Evolutionary conservation across 2,888 invertebrate species (phyloP).

Genomic region (Rhingia rostrata): DNA sequence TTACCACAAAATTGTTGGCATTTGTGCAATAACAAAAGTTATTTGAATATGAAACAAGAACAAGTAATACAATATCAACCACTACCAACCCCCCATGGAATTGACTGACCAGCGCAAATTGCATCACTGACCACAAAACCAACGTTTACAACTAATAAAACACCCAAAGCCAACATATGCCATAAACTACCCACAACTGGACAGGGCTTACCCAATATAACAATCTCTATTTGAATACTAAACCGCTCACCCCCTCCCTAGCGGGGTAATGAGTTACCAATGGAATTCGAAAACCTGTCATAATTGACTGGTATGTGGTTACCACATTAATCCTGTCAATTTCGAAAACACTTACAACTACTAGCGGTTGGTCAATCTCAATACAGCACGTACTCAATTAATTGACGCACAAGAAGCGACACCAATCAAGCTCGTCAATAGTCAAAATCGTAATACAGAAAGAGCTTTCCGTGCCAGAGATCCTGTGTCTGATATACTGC

Average conservation of each 20-base stretch:
- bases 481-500: not conserved
- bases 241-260: not conserved
- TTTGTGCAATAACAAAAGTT: too few species aligned
- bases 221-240: not conserved
- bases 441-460: not conserved
- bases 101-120: too few species aligned
- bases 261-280: not conserved
- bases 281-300: not conserved
- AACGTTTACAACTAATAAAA: too few species aligned
- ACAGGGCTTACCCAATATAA: conserved; percentile 3
- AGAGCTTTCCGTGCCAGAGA: conserved; percentile 5
- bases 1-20: too few species aligned
- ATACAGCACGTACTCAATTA: conserved; percentile 16
- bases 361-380: conserved; percentile 5
- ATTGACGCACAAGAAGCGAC: conserved; percentile 7
- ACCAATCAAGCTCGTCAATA: conserved; percentile 18
- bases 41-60: too few species aligned
- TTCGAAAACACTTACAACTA: conserved; percentile 2
- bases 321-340: conserved; percentile 37
- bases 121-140: too few species aligned
- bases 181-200: conserved; percentile 41
- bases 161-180: conserved; percentile 23
- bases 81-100: too few species aligned
- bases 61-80: too few species aligned
- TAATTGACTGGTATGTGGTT: conserved; percentile 26